Conservation (phyloP, 2,888 invertebrate species). For the Sthenelais limicola region DNA sequence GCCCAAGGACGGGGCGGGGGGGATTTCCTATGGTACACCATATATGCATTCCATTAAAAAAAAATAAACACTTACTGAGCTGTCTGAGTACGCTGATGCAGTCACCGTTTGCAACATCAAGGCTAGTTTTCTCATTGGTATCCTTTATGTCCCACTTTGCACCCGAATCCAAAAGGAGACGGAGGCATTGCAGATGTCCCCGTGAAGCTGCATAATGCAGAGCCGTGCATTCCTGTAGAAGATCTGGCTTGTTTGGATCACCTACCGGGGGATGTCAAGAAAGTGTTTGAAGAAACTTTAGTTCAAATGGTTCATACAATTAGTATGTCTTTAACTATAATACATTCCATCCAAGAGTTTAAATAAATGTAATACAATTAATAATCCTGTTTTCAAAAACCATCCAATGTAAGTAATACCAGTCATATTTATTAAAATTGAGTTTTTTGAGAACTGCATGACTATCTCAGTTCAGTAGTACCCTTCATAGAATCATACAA, state of each 20-base stretch:
- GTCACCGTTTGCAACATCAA: conserved; percentile 60
- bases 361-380: too few relatives aligned
- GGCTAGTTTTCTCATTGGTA: conserved; percentile 55
- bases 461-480: neutral
- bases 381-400: too few relatives aligned
- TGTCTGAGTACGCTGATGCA: conserved; percentile 50
- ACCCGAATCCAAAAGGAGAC: conserved; percentile 58
- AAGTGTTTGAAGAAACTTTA: neutral
- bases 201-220: conserved; percentile 65
- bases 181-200: conserved; percentile 61
- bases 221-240: conserved; percentile 58
- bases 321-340: too few relatives aligned
- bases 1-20: too few relatives aligned
- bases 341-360: too few relatives aligned
- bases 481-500: neutral
- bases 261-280: conserved; percentile 52
- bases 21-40: neutral
- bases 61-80: conserved; percentile 39
- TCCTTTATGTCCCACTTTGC: conserved; percentile 57
- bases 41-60: neutral
- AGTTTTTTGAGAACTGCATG: neutral
- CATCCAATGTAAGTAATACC: too few relatives aligned
- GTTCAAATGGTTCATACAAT: too few relatives aligned
- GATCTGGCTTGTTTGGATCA: conserved; percentile 62
- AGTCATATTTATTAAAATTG: neutral